Base-by-base conservation (phyloP, 2,113 vertebrate species). In the Macrotus californicus region DNA sequence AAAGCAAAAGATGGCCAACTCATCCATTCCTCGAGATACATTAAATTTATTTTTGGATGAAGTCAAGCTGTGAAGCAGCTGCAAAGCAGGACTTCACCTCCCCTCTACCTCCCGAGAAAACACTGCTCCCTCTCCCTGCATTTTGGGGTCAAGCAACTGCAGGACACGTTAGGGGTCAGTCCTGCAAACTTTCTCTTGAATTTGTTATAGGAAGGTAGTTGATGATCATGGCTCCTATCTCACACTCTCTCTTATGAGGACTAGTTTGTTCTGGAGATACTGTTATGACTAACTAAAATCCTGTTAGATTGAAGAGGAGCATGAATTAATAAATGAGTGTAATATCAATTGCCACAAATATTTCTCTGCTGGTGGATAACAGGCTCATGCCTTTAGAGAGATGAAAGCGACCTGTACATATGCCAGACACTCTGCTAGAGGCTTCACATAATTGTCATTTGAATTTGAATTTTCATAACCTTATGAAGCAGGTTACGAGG, bases 251-350 rank as follows among this genome's bases (percentile, higher is more conserved):
- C 39, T 70, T 39, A 46, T 36, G 87, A 89, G 66, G n/a, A 84
- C 66, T 90, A 19, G 81, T 93, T 92, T 93, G 83, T 92, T 87
- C 36, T 12, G 76, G 72, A 81, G 34, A 72, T 82, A 61, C 9
- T 84, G 95, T 87, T 52, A 59, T 59, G 87, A 94, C 66, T 87
- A 59, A 67, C 79, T 56, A 72, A 81, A 91, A 87, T 76, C 84
- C 80, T 84, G 92, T 94, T 81, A 87, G 84, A 92, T 87, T n/a
- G 87, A 90, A 83, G 90, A 83, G n/a, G 80, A 66, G 50, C 36
- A 50, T 88, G 67, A 92, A 93, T 89, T 66, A 94, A 89, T 76
- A 70, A 76, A 56, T 36, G 50, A 79, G 29, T 39, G 26, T 52
- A 67, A 52, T 48, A 61, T 52, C 70, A 50, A 70, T 69, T 26